phyloP scores from a whole-genome alignment of 2,113 vertebrate genomes.

The Acinonyx jubatus region DNA sequence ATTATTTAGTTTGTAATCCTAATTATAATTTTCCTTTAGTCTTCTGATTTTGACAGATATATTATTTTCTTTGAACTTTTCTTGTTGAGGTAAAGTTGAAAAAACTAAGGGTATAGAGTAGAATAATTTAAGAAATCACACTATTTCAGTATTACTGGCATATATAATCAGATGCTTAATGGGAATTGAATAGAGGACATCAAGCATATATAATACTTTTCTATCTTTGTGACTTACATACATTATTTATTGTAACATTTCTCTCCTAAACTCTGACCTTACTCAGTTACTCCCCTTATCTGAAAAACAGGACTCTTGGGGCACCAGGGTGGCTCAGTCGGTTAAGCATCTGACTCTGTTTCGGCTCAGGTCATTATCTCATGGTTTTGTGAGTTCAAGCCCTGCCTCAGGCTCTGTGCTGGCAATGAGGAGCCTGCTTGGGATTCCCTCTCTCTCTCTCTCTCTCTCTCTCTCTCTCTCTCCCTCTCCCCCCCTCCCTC shows the following conservation, averaged over 20 bases:
- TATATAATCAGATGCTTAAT: neutral
- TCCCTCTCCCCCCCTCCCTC: fast-evolving
- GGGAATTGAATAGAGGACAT: neutral
- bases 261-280: neutral
- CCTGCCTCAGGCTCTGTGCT: no score
- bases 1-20: neutral
- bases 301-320: neutral
- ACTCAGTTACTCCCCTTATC: neutral
- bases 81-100: neutral
- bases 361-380: no score
- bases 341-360: no score
- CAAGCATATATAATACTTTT: neutral
- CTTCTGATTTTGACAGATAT: neutral
- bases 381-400: no score
- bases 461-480: no score
- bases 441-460: no score
- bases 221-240: neutral
- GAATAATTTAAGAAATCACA: neutral
- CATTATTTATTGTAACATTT: neutral
- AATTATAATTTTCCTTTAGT: neutral
- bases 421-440: no score
- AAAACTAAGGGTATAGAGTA: neutral
- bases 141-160: neutral
- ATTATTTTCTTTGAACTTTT: neutral
- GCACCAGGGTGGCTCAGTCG: no score